Evolutionary conservation across 2,888 invertebrate genomes (phyloP), one percentile per base, ranked within the genome.

Genomic region (Ecdyonurus torrentis): DNA sequence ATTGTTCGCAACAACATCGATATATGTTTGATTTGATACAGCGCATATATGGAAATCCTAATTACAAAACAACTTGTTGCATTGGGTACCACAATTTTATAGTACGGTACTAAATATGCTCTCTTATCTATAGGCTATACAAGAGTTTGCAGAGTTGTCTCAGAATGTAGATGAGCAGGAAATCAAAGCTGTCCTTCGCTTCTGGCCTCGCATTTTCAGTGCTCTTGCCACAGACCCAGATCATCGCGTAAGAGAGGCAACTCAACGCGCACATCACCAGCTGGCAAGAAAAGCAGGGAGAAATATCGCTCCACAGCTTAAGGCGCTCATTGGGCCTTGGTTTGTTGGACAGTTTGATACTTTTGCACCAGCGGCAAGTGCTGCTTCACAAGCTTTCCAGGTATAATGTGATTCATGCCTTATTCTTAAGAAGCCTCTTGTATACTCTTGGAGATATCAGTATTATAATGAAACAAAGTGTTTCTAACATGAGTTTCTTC

Each of bases 161-260:
- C 77, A 79, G 66, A 80, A 80, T 37, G 81, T 84, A 15, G 83
- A 86, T 65, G 71, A 79, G 5, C 83, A 86, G n/a, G 78, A 79
- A 52, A 79, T 91, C 0, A 87, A 86, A 71, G 77, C 82, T 1
- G 80, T 87, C 1, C 74, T 96, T 61, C 86, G 89, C 0, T 83
- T 85, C 70, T 96, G 95, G 95, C 85, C 90, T 0, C 81, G 89
- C 67, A 78, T 86, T 64, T 96, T 92, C 73, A 82, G 81, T 66
- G 80, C 81, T 66, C 75, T 95, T 37, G 83, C 87, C 1, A 81
- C 83, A 63, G 95, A 96, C 72, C 77, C 82, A 0, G 91, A 95
- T 68, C 85, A 91, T 66, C 82, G 86, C 73, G 90, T 96, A 1
- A 77, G 95, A 60, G 94, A 94, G 74, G 81, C 84, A 59, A 79